Evolutionary conservation across 2,113 vertebrate species (phyloP).

Genomic region (Mus spicilegus): DNA sequence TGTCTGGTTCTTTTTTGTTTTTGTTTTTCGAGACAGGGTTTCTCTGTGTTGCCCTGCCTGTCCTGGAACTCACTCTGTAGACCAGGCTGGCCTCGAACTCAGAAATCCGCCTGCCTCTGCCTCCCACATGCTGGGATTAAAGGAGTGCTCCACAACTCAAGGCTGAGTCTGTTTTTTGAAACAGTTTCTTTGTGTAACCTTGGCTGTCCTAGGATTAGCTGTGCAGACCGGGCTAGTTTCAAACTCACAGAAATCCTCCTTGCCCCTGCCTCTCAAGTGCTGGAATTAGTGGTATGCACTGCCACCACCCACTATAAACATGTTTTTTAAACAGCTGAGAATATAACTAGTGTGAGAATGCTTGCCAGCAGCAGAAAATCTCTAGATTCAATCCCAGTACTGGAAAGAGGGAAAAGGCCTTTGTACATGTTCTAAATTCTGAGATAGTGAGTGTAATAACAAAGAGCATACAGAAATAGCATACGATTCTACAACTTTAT

Average conservation of each 20-base stretch:
- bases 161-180: neutral
- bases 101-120: neutral
- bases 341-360: neutral
- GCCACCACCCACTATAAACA: neutral
- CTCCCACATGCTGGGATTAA: neutral
- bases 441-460: neutral
- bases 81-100: neutral
- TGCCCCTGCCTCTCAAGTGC: neutral
- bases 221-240: neutral
- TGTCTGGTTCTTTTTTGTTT: neutral
- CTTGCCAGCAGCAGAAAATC: neutral
- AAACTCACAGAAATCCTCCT: neutral
- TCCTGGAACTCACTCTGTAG: neutral
- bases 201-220: neutral
- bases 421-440: slow-evolving; percentile 36
- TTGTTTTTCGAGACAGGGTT: neutral
- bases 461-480: neutral
- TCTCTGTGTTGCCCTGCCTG: neutral
- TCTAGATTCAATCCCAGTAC: neutral
- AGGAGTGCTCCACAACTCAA: no score
- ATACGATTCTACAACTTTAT: neutral
- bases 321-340: neutral
- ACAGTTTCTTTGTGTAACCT: neutral
- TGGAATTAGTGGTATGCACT: neutral
- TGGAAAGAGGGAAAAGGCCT: neutral